phyloP scores from a whole-genome alignment of 2,113 vertebrate species.

The Gallinago paraguaiae region DNA sequence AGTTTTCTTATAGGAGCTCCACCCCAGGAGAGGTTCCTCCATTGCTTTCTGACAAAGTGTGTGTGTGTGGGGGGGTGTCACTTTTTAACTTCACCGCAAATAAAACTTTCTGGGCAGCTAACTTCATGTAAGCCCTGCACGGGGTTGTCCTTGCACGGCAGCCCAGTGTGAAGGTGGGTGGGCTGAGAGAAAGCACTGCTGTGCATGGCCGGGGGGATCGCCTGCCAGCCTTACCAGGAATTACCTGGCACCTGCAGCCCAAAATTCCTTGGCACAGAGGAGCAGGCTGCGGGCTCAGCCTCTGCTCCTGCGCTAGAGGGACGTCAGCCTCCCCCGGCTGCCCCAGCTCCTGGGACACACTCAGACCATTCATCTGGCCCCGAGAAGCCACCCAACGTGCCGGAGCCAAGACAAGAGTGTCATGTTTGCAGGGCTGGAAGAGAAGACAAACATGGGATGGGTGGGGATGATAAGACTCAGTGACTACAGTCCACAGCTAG shows the following conservation, averaged over 20 bases:
- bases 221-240: slow-evolving; percentile 22
- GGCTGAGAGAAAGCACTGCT: slow-evolving; percentile 1
- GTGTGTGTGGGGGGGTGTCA: no score
- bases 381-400: background rate
- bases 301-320: background rate
- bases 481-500: background rate
- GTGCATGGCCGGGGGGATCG: background rate
- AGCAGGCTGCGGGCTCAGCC: background rate
- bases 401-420: background rate
- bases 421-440: background rate
- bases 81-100: background rate
- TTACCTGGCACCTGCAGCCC: background rate
- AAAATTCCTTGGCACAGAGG: background rate
- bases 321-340: background rate
- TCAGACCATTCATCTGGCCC: background rate
- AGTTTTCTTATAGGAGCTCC: background rate
- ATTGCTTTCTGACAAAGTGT: background rate
- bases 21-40: background rate
- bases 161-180: background rate
- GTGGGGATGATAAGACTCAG: background rate
- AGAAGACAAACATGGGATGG: background rate
- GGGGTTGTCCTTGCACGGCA: background rate
- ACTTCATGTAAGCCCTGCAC: background rate
- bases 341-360: background rate
- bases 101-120: background rate